Conservation (phyloP, 1,140 invertebrate species). For the Neodiprion lecontei region DNA sequence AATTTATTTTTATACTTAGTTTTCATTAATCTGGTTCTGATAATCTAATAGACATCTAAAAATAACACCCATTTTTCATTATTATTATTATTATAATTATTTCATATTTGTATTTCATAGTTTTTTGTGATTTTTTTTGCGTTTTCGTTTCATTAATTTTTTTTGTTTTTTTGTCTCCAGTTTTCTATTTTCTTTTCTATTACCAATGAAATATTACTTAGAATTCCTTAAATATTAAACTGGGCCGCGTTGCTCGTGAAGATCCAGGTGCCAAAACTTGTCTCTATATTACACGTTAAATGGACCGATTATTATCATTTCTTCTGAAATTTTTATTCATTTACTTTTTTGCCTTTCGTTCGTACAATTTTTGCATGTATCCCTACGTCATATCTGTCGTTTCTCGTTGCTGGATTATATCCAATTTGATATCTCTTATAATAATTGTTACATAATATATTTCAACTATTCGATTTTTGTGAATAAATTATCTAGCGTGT, state of each 20-base stretch:
- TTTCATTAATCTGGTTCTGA: constrained; percentile 45
- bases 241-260: constrained; percentile 35
- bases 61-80: constrained; percentile 54
- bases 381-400: background rate
- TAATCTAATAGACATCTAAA: constrained; percentile 60
- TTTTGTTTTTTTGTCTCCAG: constrained; percentile 23
- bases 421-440: too few relatives aligned
- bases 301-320: background rate
- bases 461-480: background rate
- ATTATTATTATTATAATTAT: constrained; percentile 46
- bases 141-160: constrained; percentile 21
- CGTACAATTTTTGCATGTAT: background rate
- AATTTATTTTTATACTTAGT: constrained; percentile 41
- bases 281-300: background rate
- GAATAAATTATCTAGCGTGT: background rate
- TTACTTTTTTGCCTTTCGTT: background rate
- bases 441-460: background rate
- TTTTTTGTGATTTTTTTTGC: constrained; percentile 26
- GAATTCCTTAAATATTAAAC: constrained; percentile 48
- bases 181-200: constrained; percentile 30
- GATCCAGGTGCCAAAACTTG: background rate
- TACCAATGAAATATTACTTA: constrained; percentile 43
- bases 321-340: background rate
- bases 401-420: background rate
- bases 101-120: constrained; percentile 48